A percentile compares a stretch with the other conserved stretches of the same genome.
Evolutionary conservation across 2,113 vertebrate genomes (phyloP).

Genomic region (Hoplias malabaricus): DNA sequence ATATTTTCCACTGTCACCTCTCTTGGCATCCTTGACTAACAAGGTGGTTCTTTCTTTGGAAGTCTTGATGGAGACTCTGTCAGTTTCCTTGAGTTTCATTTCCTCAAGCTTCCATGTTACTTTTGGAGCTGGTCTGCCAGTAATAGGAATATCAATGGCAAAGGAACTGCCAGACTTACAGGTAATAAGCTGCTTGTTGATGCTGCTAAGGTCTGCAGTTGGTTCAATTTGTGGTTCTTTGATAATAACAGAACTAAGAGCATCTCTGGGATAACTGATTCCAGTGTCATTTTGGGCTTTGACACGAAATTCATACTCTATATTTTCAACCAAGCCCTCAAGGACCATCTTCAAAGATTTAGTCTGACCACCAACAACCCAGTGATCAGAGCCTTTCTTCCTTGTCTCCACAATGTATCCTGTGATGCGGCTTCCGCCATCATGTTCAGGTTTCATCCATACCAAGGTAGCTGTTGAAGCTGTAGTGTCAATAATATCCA

Average conservation of each 20-base stretch:
- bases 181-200: constrained; percentile 93
- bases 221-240: constrained; percentile 97
- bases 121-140: constrained; percentile 91
- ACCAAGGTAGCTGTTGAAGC: constrained; percentile 87
- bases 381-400: constrained; percentile 84
- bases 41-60: constrained; percentile 88
- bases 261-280: constrained; percentile 90
- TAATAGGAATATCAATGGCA: constrained; percentile 93
- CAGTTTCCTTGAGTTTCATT: constrained; percentile 96
- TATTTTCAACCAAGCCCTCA: constrained; percentile 88
- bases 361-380: constrained; percentile 84
- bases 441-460: constrained; percentile 97
- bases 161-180: constrained; percentile 89
- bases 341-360: constrained; percentile 88
- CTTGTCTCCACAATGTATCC: constrained; percentile 91
- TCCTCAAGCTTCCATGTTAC: constrained; percentile 97
- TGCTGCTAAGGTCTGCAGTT: constrained; percentile 94
- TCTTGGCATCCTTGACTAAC: constrained; percentile 91
- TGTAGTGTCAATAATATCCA: constrained; percentile 91
- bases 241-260: constrained; percentile 91
- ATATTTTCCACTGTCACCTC: constrained; percentile 96
- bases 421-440: constrained; percentile 92
- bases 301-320: constrained; percentile 95
- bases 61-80: constrained; percentile 86
- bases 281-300: constrained; percentile 93